Percentiles rank a stretch among this genome's conserved stretches.
Conservation (phyloP, 2,113 vertebrate species). For the Myxocyprinus asiaticus region DNA sequence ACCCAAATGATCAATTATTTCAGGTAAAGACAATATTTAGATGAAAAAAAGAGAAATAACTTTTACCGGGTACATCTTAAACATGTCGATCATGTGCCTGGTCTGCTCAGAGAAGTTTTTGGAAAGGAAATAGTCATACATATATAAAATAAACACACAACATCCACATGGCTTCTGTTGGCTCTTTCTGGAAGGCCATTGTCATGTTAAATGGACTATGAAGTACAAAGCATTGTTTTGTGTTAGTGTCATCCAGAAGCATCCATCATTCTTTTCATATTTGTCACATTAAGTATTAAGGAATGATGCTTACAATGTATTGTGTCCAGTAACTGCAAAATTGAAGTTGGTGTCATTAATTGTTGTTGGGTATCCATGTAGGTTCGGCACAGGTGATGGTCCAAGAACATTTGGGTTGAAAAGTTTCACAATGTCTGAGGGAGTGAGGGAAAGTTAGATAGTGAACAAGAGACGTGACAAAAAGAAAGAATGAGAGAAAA, state of each 20-base stretch:
- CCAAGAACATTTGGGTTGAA: constrained; percentile 67
- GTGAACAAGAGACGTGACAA: too few relatives aligned
- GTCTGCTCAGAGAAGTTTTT: constrained; percentile 67
- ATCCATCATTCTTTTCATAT: too few relatives aligned
- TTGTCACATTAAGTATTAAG: too few relatives aligned
- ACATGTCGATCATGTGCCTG: constrained; percentile 61
- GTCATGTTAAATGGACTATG: not conserved
- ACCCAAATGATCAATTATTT: too few relatives aligned
- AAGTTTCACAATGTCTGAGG: constrained; percentile 68
- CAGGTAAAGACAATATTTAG: too few relatives aligned
- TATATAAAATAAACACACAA: not conserved
- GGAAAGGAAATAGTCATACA: not conserved
- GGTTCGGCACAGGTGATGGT: constrained; percentile 53
- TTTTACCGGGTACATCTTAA: constrained; percentile 66
- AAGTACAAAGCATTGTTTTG: too few relatives aligned
- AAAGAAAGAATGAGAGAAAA: too few relatives aligned
- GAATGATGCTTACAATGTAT: constrained; percentile 62
- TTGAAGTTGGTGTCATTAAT: constrained; percentile 68
- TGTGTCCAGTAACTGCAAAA: constrained; percentile 71
- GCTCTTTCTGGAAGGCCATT: too few relatives aligned
- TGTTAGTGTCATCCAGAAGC: too few relatives aligned
- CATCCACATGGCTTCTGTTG: not conserved
- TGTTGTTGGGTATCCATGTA: constrained; percentile 35
- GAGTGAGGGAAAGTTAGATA: not conserved
- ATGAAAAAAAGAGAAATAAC: not conserved